Evolutionary conservation across 2,113 vertebrate species (phyloP).

Genomic region (Conger conger): DNA sequence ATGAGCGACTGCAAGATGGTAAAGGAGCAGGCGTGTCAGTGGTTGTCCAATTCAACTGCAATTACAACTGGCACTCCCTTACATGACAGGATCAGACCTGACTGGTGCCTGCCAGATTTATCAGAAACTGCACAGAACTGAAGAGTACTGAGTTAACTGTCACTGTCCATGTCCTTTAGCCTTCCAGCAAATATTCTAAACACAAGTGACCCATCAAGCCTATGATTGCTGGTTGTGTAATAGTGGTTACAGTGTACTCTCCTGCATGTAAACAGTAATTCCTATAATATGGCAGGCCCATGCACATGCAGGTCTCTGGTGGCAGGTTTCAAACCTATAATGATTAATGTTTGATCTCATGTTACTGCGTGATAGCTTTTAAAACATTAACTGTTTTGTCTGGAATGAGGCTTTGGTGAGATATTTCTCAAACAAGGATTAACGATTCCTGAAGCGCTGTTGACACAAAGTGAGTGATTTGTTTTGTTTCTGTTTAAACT

Average conservation of each 20-base stretch:
- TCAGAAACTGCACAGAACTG: not conserved
- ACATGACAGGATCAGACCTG: not conserved
- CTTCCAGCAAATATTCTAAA: not conserved
- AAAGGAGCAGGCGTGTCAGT: not conserved
- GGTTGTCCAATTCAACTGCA: not conserved
- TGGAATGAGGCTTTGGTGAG: not conserved
- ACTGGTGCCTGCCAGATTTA: not conserved
- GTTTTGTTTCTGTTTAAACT: not conserved
- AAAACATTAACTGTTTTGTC: not conserved
- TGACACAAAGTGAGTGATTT: conserved; percentile 1
- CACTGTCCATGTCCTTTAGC: not conserved
- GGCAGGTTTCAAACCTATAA: not conserved
- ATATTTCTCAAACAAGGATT: not conserved
- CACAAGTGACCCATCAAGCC: not conserved
- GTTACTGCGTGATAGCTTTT: not conserved
- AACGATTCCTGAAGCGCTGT: not conserved
- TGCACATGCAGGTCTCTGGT: not conserved
- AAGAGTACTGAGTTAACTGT: not conserved
- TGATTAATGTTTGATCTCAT: not conserved
- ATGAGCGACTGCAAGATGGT: not conserved
- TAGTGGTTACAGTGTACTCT: not conserved
- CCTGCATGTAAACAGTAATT: not conserved
- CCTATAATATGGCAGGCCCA: not conserved
- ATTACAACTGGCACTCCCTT: not conserved
- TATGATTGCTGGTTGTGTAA: not conserved